Percentiles rank a stretch among this genome's conserved stretches.
phyloP scores from a whole-genome alignment of 2,797 vertebrate genomes.

The Cirrhinus mrigala region DNA sequence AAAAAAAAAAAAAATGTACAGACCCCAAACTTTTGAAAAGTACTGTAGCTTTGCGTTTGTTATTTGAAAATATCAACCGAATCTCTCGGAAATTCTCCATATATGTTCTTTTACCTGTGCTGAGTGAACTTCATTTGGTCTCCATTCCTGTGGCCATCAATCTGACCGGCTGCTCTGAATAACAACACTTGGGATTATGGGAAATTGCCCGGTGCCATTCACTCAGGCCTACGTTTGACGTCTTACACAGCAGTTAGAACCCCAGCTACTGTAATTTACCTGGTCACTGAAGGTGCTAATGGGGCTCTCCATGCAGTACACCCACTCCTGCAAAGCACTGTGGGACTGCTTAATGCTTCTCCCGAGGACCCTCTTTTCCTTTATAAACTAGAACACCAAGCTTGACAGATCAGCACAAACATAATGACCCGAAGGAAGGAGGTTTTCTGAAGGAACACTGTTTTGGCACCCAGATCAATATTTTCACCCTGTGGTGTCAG shows the following conservation, averaged over 20 bases:
- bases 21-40: neutral
- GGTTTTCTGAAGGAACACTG: neutral
- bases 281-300: conserved; percentile 30
- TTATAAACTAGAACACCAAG: neutral
- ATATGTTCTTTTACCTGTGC: conserved; percentile 3
- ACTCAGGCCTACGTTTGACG: neutral
- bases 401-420: conserved; percentile 7
- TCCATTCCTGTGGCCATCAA: conserved; percentile 21
- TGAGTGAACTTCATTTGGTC: conserved; percentile 5
- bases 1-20: neutral
- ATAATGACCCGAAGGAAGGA: neutral
- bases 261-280: conserved; percentile 5
- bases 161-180: conserved; percentile 13
- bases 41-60: neutral
- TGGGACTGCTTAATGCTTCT: conserved; percentile 29
- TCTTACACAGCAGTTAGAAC: conserved; percentile 15
- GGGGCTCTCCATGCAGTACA: neutral
- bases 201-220: conserved; percentile 30
- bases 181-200: conserved; percentile 21
- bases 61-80: neutral
- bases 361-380: neutral
- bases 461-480: conserved; percentile 23
- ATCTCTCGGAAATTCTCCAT: neutral
- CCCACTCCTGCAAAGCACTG: conserved; percentile 10
- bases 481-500: conserved; percentile 1